Evolutionary conservation across 2,888 invertebrate species (phyloP).

Genomic region (Drosophila helvetica): DNA sequence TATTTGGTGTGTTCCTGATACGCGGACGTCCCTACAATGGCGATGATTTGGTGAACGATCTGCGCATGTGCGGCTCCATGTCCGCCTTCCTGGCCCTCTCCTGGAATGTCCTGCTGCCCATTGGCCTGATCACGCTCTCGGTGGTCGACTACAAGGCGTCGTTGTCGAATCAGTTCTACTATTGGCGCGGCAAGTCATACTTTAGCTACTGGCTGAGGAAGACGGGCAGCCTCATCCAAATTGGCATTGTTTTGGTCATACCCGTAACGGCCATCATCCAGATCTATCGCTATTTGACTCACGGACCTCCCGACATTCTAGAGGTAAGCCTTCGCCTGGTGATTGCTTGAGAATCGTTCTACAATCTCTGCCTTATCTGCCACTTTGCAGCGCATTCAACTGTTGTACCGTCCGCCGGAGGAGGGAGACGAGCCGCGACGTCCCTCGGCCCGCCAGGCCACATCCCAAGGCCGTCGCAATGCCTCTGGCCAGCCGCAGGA

Average conservation of each 20-base stretch:
- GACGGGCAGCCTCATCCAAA: conserved; percentile 90
- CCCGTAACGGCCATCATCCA: conserved; percentile 86
- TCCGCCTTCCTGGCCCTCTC: conserved; percentile 90
- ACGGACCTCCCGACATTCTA: conserved; percentile 93
- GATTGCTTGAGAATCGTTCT: neutral
- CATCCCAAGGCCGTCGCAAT: conserved; percentile 56
- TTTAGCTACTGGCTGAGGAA: conserved; percentile 93
- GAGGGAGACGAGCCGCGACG: conserved; percentile 77
- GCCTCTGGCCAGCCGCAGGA: conserved; percentile 47
- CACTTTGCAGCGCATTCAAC: conserved; percentile 89
- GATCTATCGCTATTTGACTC: conserved; percentile 90
- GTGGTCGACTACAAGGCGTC: conserved; percentile 90
- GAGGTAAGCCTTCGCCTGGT: conserved; percentile 87
- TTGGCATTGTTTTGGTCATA: conserved; percentile 90
- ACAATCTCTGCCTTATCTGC: conserved; percentile 58
- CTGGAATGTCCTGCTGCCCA: conserved; percentile 94
- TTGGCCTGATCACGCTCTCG: conserved; percentile 90
- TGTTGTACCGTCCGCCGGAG: conserved; percentile 91
- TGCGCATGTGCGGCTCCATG: conserved; percentile 85
- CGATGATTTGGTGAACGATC: conserved; percentile 83
- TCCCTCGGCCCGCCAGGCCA: conserved; percentile 56
- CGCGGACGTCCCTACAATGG: conserved; percentile 94
- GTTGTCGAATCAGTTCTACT: conserved; percentile 88
- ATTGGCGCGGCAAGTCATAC: conserved; percentile 89
- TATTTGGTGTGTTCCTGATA: conserved; percentile 93